phyloP scores from a whole-genome alignment of 2,888 invertebrate genomes.

The Eutolmus rufibarbis region DNA sequence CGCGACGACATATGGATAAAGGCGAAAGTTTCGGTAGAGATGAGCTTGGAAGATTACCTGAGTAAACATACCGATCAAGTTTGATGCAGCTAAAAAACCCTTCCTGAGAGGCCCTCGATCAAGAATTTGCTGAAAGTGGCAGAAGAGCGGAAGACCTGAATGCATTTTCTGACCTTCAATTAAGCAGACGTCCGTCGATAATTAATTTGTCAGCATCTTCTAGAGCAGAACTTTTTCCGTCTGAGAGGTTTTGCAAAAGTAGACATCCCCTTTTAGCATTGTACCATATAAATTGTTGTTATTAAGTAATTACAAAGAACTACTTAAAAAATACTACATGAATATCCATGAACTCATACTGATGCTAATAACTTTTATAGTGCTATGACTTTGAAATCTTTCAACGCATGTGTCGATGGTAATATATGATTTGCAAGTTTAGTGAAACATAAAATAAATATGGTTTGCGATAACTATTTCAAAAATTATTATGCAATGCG shows the following conservation, averaged over 20 bases:
- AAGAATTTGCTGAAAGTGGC: neutral
- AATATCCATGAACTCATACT: no score
- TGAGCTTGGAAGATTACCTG: neutral
- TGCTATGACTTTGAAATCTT: no score
- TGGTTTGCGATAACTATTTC: no score
- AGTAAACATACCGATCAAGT: neutral
- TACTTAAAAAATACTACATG: neutral
- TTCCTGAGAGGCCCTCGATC: neutral
- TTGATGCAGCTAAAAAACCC: neutral
- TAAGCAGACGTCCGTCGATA: neutral
- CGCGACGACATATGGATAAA: neutral
- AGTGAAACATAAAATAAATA: no score
- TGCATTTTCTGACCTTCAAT: conserved; percentile 15
- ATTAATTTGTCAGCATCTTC: conserved; percentile 12
- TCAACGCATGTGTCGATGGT: no score
- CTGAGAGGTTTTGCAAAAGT: neutral
- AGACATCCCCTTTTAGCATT: neutral
- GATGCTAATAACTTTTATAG: no score
- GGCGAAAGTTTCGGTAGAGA: neutral
- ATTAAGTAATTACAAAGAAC: neutral
- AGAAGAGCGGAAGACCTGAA: neutral
- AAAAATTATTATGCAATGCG: no score
- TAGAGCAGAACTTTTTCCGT: neutral
- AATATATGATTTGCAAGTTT: no score
- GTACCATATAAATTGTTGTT: neutral